Evolutionary conservation across 2,113 vertebrate species (phyloP).

Genomic region (Calonectris borealis): DNA sequence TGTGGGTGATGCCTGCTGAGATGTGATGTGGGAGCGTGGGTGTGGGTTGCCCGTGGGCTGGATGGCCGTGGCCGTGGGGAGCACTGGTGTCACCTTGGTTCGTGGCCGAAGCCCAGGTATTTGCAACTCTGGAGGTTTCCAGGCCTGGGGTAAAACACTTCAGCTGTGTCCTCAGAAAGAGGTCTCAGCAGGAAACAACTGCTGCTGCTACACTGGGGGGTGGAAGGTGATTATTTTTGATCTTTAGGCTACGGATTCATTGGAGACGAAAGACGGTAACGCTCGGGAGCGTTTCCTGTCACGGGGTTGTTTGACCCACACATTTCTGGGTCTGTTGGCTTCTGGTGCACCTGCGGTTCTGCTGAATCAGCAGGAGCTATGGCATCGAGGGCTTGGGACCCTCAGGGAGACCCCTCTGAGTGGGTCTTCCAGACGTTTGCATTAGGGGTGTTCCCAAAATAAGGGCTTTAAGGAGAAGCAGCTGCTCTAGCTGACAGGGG

Average conservation of each 20-base stretch:
- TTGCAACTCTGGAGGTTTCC: background rate
- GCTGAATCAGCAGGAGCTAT: background rate
- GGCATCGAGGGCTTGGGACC: background rate
- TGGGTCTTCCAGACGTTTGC: background rate
- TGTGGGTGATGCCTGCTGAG: background rate
- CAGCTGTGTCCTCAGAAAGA: background rate
- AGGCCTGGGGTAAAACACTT: background rate
- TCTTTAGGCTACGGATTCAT: background rate
- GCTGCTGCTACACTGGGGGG: background rate
- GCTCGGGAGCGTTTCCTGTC: background rate
- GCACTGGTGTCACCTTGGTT: background rate
- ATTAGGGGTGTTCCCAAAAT: background rate
- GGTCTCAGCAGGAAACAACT: background rate
- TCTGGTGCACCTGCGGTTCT: background rate
- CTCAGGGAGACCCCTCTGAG: background rate
- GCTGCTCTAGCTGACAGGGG: background rate
- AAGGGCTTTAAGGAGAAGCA: background rate
- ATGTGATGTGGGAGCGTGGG: background rate
- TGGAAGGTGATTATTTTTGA: background rate
- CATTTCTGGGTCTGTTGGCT: background rate
- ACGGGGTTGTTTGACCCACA: accelerated
- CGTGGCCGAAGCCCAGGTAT: background rate
- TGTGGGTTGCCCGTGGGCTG: accelerated
- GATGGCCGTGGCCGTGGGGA: background rate
- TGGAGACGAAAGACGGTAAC: background rate